These are phyloP conservation scores for Chalcis sispes DNA, from an alignment of 2,888 invertebrate genomes.

Conservation along the genomic window DNA sequence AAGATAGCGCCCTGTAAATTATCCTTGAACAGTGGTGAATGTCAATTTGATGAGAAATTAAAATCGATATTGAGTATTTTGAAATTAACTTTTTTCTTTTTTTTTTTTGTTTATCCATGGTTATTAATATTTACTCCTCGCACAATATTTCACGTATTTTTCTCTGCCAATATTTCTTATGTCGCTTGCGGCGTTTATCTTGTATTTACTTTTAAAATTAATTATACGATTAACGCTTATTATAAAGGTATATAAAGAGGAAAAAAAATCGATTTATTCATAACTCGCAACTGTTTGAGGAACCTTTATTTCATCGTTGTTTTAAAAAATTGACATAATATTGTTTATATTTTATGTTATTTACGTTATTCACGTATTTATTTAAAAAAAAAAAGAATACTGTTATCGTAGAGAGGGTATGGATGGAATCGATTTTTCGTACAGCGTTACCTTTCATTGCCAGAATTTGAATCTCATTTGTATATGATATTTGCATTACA, in stretches of 20 bases:
- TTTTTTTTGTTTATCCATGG: no score
- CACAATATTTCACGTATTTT: neutral
- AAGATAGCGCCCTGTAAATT: neutral
- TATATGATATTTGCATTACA: constrained; percentile 32
- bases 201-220: constrained; percentile 9
- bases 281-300: constrained; percentile 28
- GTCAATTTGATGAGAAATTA: constrained; percentile 9
- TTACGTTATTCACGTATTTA: constrained; percentile 34
- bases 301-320: constrained; percentile 22
- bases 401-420: constrained; percentile 48
- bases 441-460: constrained; percentile 53
- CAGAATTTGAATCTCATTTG: constrained; percentile 50
- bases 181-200: neutral
- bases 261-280: constrained; percentile 50
- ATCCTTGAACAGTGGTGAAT: constrained; percentile 18
- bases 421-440: constrained; percentile 53
- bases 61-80: constrained; percentile 5
- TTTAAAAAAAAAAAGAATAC: constrained; percentile 34
- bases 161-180: constrained; percentile 29
- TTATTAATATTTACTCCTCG: constrained; percentile 30
- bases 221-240: constrained; percentile 33
- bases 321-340: constrained; percentile 14
- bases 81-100: constrained; percentile 1
- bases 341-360: constrained; percentile 33
- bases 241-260: constrained; percentile 28